Evolutionary conservation across 2,113 vertebrate genomes (phyloP), one percentile per base, ranked within the genome.

Genomic region (Ptychochromis oligacanthus): DNA sequence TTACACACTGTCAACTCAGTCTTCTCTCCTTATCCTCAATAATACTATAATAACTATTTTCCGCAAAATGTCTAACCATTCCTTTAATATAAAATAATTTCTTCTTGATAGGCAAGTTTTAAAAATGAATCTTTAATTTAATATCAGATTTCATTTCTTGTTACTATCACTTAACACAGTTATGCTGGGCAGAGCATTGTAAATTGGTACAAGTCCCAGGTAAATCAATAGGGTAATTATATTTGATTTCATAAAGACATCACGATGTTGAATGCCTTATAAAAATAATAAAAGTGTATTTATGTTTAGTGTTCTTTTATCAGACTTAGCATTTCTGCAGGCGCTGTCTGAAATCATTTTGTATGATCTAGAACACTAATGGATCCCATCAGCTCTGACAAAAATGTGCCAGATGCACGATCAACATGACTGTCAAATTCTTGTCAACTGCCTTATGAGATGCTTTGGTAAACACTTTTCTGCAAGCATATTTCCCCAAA

Each of bases 381-480:
- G 77, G 77, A 74, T 79, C 60, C 20, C 1, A 82, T 87, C 34
- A 55, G 60, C 49, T 40, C 34, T 6, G 72, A 85, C 40, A 57
- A 85, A 54, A 74, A 65, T 11, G 62, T 52, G 70, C 52, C 89
- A 58, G 82, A 82, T 85, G 70, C 49, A 7, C 14, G 40, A 79
- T 91, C 82, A 82, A 83, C 58, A 31, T 62, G 80, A 24, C 55
- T 46, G 81, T 89, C 84, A 80, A 49, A 75, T 59, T 61, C 72
- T 55, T 24, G 78, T 74, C 85, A 78, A 11, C 4, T 18, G 49
- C 58, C 64, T 60, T 75, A 56, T 2, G 82, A 88, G 54, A 84
- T 43, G 70, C 59, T 75, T 88, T 38, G 18, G 85, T 74, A 91
- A 90, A 90, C 85, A 87, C 78, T 10, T 9, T 11, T 61, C 79